Base-by-base conservation (phyloP, 2,797 vertebrate species). In the Eutrigla gurnardus region DNA sequence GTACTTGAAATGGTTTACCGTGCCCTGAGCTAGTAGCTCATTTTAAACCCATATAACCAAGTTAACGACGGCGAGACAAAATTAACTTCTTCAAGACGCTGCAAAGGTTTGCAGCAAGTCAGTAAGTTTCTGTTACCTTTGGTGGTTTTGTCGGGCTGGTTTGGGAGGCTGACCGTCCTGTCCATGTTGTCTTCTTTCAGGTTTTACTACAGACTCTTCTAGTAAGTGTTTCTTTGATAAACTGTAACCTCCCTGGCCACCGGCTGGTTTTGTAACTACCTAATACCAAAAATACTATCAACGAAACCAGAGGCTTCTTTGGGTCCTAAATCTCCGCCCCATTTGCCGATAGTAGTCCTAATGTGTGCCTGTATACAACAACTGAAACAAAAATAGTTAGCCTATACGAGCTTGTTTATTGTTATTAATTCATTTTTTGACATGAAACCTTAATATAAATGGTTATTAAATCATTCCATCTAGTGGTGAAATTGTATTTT, bases 81-180 rank as follows among this genome's bases (percentile, higher is more conserved):
- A 14, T 4, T 0, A 13, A 8, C 6, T 14, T 4, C 2, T 36
- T 52, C 8, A 4, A 3, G n/a, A 46, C 14, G 5, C 10, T 36
- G 11, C 5, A 3, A 3, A 55, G 42, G 3, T 0, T 15, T 3
- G 0, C 17, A 36, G 2, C 0, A 2, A n/a, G 10, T 32, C 4
- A 3, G 3, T n/a, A 15, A 3, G 46, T 37, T 4, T 46, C 1
- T 45, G 32, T 87, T 86, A 95, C 94, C 92, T 83, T 71, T 88
- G 15, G 86, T 86, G 43, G 53, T 81, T 66, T 52, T 94, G 59
- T 87, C 82, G 0, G 81, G 87, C 66, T 93, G 93, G 5, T 65
- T 58, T 7, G 91, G 83, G 0, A 94, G 77, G 43, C 91, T 91
- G 3, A 95, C 92, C 1, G 89, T 89, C 78, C 61, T 81, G 17